Evolutionary conservation across 2,888 invertebrate genomes (phyloP), one percentile per base, ranked within the genome.

Genomic region (Ectemnius continuus): DNA sequence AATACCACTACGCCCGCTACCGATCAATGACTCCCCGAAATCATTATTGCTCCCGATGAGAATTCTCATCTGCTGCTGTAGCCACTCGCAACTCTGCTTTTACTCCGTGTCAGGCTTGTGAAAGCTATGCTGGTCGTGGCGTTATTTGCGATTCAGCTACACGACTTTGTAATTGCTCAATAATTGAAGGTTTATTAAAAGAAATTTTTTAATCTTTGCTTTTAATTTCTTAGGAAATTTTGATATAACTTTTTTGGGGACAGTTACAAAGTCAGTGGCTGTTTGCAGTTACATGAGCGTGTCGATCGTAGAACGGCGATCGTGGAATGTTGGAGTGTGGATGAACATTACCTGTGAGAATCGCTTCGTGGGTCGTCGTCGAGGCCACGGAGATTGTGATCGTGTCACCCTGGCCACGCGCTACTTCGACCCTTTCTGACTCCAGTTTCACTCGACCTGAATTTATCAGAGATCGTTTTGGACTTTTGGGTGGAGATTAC

Each of bases 361-460:
- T 93, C 78, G 94, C 93, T 90, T 93, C 93, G 85, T 94, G 93
- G 78, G 93, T 93, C 81, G 92, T 92, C 82, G 92, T 92, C 82
- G 94, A 94, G 91, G 93, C 94, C 87, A 94, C 93, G 52, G 91
- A 91, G 80, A 92, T 91, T 16, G 91, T 91, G 72, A 92, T 89
- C 36, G 89, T 91, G 79, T 91, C 91, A 72, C 90, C 91, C 61
- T 90, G 91, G 61, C 89, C 88, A 71, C 89, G 90, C 76, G 88
- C 84, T 78, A 90, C 86, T 84, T 90, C 88, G 74, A 89, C 84
- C 83, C 84, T 90, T 84, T 86, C 88, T 86, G 86, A 88, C 85
- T 89, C 88, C 88, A 85, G 77, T 83, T 79, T 88, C 85, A 84
- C 83, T 72, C 82, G 85, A 89, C 89, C 89, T 91, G 85, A 86